phyloP scores from a whole-genome alignment of 1,140 invertebrate genomes.

The Delia radicum region DNA sequence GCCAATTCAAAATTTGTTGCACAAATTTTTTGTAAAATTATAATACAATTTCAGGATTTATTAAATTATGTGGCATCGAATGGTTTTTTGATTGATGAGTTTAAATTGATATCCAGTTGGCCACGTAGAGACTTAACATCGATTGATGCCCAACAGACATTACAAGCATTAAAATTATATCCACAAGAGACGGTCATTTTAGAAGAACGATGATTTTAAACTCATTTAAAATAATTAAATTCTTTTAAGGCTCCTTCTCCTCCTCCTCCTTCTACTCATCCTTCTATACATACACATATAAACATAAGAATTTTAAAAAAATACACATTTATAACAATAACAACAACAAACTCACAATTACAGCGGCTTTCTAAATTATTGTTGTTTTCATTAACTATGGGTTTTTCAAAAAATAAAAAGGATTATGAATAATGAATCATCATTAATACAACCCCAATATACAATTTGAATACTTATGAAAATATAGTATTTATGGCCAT shows the following conservation, averaged over 20 bases:
- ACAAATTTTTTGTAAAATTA: background rate
- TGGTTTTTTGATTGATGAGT: constrained; percentile 84
- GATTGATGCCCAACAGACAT: constrained; percentile 71
- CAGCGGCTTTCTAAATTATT: too few species aligned
- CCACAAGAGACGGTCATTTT: constrained; percentile 91
- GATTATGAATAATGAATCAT: too few species aligned
- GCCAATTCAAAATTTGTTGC: background rate
- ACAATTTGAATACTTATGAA: background rate
- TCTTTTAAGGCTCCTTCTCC: background rate
- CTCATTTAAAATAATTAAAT: background rate
- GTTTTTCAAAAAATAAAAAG: too few species aligned
- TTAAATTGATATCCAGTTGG: constrained; percentile 89
- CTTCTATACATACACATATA: background rate
- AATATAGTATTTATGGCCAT: background rate
- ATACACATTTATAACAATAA: background rate
- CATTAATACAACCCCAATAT: background rate
- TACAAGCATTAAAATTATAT: constrained; percentile 80
- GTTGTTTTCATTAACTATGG: too few species aligned
- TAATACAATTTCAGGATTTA: constrained; percentile 62
- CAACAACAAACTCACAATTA: too few species aligned
- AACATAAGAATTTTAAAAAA: background rate
- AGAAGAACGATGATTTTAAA: constrained; percentile 76
- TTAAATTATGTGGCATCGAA: constrained; percentile 83
- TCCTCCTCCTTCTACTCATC: too few species aligned
- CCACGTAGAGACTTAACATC: constrained; percentile 87